Base-by-base conservation (phyloP, 1,140 invertebrate species). In the Procambarus clarkii region DNA sequence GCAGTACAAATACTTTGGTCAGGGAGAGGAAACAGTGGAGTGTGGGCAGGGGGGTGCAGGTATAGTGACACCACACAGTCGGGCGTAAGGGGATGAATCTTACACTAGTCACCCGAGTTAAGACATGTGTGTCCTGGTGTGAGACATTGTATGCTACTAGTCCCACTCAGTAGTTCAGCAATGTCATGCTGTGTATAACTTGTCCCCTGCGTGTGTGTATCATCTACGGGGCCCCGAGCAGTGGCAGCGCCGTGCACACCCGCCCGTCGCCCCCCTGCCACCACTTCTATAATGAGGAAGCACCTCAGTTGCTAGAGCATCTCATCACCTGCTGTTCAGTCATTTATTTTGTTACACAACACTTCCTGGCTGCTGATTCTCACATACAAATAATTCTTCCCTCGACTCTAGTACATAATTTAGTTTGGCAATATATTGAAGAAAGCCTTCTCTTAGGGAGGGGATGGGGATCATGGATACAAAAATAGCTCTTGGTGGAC, bases 71-170 rank as follows among this genome's bases (percentile, higher is more conserved):
- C 89, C 89, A 91, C 81, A 85, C 71, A 86, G 71, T 82, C 89
- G 83, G 88, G 82, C n/a, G n/a, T 60, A 71, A 91, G 89, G 89
- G 82, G 83, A 91, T 85, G 89, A 85, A 78, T 91, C 89, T 91
- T 91, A 91, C 89, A 85, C 89, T 91, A 91, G 89, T 91, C 89
- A 91, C 89, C 89, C 85, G 89, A n/a, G 89, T 78, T 91, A 54
- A 60, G 82, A 79, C 71, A 89, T 76, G 83, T 88, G 34, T 34
- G 81, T 84, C 89, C 89, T 54, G 64, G 81, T 79, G 54, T 46
- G 83, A 91, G 89, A 91, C 89, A 45, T 84, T 34, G n/a, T n/a
- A n/a, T 78, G 74, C 87, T 74, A 81, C 64, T 82, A 88, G 79
- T 88, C 87, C 87, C 87, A 82, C 80, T 80, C 78, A 88, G 77